Conservation (phyloP, 1,140 invertebrate genomes). For the Achatina immaculata region DNA sequence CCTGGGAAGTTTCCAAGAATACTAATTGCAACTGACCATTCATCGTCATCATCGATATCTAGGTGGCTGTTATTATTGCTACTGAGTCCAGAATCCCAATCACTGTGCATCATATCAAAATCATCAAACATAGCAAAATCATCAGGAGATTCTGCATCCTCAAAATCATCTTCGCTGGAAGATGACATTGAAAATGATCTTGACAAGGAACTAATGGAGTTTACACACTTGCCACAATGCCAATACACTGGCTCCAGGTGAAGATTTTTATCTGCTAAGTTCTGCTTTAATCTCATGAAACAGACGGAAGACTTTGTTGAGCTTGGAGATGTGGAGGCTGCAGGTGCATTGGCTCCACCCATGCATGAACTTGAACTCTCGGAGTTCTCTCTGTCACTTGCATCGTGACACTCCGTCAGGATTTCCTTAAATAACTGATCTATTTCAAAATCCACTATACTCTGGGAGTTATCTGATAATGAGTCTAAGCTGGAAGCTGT, state of each 20-base stretch:
- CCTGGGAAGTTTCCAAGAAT: not conserved
- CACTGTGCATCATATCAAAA: not conserved
- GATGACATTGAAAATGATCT: not conserved
- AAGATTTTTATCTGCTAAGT: not conserved
- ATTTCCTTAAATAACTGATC: not conserved
- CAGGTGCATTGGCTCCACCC: no score
- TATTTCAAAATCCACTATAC: not conserved
- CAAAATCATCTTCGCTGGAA: not conserved
- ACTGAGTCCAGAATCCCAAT: constrained; percentile 13
- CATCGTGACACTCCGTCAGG: no score
- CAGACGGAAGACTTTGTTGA: not conserved
- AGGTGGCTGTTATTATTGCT: not conserved
- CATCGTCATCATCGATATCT: not conserved
- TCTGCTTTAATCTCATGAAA: not conserved
- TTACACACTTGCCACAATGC: constrained; percentile 2
- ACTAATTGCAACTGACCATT: constrained; percentile 7
- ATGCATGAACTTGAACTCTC: no score
- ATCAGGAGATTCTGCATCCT: not conserved
- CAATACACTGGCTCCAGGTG: not conserved
- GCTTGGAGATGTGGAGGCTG: not conserved
- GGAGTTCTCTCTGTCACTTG: no score
- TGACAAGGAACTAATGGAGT: not conserved
- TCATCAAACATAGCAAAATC: not conserved
- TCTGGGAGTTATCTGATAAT: not conserved
- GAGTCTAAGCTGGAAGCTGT: not conserved